Evolutionary conservation across 2,797 vertebrate species (phyloP).

Genomic region (Poecilia wingei): DNA sequence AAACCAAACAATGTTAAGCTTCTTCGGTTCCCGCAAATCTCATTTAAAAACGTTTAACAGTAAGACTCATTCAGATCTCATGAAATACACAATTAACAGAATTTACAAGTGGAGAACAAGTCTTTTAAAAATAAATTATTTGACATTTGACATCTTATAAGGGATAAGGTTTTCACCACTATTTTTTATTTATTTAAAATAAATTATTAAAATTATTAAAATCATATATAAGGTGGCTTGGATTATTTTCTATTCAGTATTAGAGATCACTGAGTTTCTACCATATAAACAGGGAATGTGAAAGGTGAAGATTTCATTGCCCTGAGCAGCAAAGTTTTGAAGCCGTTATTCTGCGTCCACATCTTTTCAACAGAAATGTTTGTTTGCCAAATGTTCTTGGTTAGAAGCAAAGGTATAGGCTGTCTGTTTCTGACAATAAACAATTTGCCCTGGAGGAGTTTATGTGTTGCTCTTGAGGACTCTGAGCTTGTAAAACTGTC

Average conservation of each 20-base stretch:
- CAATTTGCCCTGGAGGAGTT: constrained; percentile 21
- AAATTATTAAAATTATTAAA: too few relatives aligned
- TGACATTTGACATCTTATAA: neutral
- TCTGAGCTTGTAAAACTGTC: constrained; percentile 19
- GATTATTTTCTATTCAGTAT: neutral
- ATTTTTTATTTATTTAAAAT: too few relatives aligned
- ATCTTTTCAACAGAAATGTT: constrained; percentile 22
- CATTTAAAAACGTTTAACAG: neutral
- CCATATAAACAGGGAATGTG: neutral
- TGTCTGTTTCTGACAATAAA: constrained; percentile 31
- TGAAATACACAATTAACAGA: neutral
- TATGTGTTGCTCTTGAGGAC: constrained; percentile 23
- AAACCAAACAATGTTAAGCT: neutral
- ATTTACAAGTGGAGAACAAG: neutral
- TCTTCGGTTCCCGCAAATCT: neutral
- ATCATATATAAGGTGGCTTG: neutral
- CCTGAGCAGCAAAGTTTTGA: constrained; percentile 11
- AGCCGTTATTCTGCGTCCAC: constrained; percentile 27
- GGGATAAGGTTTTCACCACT: neutral
- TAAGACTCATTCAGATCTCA: neutral
- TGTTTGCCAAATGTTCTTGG: constrained; percentile 42
- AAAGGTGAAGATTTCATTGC: constrained; percentile 9
- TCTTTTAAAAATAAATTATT: too few relatives aligned
- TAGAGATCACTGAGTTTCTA: neutral
- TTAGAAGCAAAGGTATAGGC: constrained; percentile 22